Evolutionary conservation across 2,113 vertebrate species (phyloP).

Genomic region (Odobenus rosmarus): DNA sequence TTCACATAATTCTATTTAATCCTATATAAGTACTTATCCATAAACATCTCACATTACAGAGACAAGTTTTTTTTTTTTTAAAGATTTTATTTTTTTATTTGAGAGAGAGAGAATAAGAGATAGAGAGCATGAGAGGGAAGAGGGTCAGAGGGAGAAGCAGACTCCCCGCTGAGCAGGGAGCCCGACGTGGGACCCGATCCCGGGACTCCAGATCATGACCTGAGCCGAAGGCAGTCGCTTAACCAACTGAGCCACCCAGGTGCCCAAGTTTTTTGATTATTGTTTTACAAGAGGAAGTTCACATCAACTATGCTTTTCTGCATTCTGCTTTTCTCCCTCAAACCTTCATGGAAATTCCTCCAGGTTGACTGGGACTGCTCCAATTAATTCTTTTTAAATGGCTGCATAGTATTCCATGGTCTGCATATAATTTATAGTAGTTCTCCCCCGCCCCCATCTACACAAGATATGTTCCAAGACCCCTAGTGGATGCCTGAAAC

Average conservation of each 20-base stretch:
- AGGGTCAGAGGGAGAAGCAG: too few species aligned
- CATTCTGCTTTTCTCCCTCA: not conserved
- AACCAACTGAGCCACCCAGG: too few species aligned
- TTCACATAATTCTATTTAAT: constrained; percentile 22
- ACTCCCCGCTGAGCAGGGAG: too few species aligned
- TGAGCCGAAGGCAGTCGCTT: too few species aligned
- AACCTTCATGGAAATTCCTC: not conserved
- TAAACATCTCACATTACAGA: not conserved
- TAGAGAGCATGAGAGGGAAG: too few species aligned
- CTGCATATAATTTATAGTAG: not conserved
- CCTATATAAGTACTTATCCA: not conserved
- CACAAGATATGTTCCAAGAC: not conserved
- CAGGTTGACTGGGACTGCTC: not conserved
- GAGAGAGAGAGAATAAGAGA: too few species aligned
- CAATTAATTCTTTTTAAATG: not conserved
- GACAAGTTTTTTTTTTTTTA: not conserved
- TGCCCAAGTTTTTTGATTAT: not conserved
- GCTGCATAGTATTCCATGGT: not conserved
- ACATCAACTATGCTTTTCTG: not conserved
- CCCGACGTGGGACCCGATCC: too few species aligned
- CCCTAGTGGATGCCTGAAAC: not conserved
- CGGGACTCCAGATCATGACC: too few species aligned
- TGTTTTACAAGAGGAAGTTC: not conserved
- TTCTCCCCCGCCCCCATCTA: not conserved
- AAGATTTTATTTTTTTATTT: too few species aligned